These are phyloP conservation scores for Perca schrenkii DNA, from an alignment of 2,113 vertebrate genomes.

Conservation along the genomic window DNA sequence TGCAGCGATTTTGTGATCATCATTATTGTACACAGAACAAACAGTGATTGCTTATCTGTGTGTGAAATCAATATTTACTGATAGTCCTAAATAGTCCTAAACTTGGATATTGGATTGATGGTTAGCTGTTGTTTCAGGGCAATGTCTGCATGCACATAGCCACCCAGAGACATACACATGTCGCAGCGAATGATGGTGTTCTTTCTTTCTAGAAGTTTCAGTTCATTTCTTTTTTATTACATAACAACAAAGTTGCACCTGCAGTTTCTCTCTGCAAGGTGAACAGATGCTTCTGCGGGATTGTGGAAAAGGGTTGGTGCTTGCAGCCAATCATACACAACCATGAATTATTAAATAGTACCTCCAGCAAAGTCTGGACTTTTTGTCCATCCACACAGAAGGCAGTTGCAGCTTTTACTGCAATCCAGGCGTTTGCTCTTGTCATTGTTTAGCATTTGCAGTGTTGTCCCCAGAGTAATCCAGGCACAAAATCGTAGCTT, in stretches of 20 bases:
- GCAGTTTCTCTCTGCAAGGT: slow-evolving; percentile 32
- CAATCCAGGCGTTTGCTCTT: slow-evolving; percentile 64
- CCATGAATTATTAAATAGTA: slow-evolving; percentile 81
- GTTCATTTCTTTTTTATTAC: too few species aligned
- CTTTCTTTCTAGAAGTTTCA: slow-evolving; percentile 7
- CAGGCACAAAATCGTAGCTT: slow-evolving; percentile 40
- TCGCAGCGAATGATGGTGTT: neutral
- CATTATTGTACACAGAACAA: slow-evolving; percentile 1
- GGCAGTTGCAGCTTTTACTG: slow-evolving; percentile 56
- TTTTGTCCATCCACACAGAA: slow-evolving; percentile 72
- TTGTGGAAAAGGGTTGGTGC: slow-evolving; percentile 36
- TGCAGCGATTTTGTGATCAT: neutral
- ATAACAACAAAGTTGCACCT: slow-evolving; percentile 26
- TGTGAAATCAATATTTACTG: slow-evolving; percentile 53
- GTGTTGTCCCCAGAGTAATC: slow-evolving; percentile 36
- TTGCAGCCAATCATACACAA: slow-evolving; percentile 67
- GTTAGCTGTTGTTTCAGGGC: slow-evolving; percentile 19
- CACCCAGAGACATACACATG: neutral
- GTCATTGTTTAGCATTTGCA: slow-evolving; percentile 76
- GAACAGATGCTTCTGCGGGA: slow-evolving; percentile 61
- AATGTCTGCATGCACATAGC: slow-evolving; percentile 4
- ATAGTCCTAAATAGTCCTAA: slow-evolving; percentile 15
- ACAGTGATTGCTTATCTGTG: slow-evolving; percentile 41
- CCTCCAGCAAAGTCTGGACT: slow-evolving; percentile 71
- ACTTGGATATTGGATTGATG: slow-evolving; percentile 23